Base-by-base conservation (phyloP, 23 tunicate species). In the Trididemnum clinides region DNA sequence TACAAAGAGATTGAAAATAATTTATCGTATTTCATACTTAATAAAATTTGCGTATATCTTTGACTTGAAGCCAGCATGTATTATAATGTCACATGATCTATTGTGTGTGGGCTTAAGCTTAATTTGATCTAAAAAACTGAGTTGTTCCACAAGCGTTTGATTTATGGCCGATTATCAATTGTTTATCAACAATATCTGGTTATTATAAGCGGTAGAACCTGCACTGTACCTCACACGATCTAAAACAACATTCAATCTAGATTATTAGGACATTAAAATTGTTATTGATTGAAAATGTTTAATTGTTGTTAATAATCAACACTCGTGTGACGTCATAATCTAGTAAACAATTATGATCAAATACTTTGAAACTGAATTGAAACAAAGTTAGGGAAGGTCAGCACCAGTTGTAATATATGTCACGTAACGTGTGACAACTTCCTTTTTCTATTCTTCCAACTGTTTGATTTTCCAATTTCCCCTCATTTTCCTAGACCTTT, bases 141-240 rank as follows among this genome's bases (percentile, higher is more conserved):
- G 20, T 1, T 29, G n/a, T 38, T 54, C 5, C 83, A 51, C 3
- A 22, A 31, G 34, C 23, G 2, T 2, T 20, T 83, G 87, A 83
- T 83, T 83, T 83, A 83, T 83, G 87, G 29, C 33, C 78, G 78
- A 83, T 83, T 69, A 69, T 25, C 1, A 39, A 36, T 18, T 83
- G 87, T 83, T 83, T 83, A 83, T 83, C 64, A 83, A 63, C 39
- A 64, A 29, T 19, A 83, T 59, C 4, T 66, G 37, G 75, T 31
- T 66, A 31, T 20, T 66, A 29, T 23, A 66, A 66, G 37, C 37
- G 10, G 10, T 31, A 59, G 22, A 59, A 15, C 66, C 20, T 59
- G 20, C 23, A 10, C 23, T 59, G 5, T 59, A 59, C 66, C 66
- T 25, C 66, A 59, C 66, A 59, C 66, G 66, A 59, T 59, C 22